Evolutionary conservation across 1,140 invertebrate species (phyloP).

Genomic region (Proctacanthus coquilletti): DNA sequence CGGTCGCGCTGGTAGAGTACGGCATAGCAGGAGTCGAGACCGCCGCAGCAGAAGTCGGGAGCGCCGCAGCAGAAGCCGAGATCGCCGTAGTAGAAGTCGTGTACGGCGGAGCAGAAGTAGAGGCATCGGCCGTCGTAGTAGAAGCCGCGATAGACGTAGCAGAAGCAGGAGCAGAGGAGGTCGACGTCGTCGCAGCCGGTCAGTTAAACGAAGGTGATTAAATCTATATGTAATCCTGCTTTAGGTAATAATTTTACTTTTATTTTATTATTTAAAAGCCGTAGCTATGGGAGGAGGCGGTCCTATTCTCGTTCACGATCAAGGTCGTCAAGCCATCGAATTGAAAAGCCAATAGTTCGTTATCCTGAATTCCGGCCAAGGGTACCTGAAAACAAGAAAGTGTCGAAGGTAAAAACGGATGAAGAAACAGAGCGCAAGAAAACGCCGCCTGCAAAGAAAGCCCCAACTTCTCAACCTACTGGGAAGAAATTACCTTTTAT

Average conservation of each 20-base stretch:
- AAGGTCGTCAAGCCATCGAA: constrained; percentile 9
- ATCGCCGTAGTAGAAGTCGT: not conserved
- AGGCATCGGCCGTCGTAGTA: too few relatives aligned
- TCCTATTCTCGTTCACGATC: constrained; percentile 10
- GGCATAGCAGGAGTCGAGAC: constrained; percentile 10
- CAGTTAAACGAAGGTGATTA: constrained; percentile 3
- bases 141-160: not conserved
- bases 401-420: constrained; percentile 12
- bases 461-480: not conserved
- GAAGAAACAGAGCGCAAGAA: constrained; percentile 29
- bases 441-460: constrained; percentile 14
- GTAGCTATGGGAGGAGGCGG: constrained; percentile 11
- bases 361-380: constrained; percentile 27
- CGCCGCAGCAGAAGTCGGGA: not conserved
- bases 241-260: constrained; percentile 1
- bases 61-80: not conserved
- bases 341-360: constrained; percentile 24
- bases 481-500: constrained; percentile 51
- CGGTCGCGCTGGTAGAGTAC: constrained; percentile 6
- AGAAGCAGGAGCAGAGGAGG: constrained; percentile 9
- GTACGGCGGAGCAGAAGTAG: not conserved
- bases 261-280: too few relatives aligned
- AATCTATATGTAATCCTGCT: constrained; percentile 1
- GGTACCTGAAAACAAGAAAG: constrained; percentile 8
- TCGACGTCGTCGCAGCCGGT: not conserved